Conservation (phyloP, 2,888 invertebrate species). For the Drosophila lacicola region DNA sequence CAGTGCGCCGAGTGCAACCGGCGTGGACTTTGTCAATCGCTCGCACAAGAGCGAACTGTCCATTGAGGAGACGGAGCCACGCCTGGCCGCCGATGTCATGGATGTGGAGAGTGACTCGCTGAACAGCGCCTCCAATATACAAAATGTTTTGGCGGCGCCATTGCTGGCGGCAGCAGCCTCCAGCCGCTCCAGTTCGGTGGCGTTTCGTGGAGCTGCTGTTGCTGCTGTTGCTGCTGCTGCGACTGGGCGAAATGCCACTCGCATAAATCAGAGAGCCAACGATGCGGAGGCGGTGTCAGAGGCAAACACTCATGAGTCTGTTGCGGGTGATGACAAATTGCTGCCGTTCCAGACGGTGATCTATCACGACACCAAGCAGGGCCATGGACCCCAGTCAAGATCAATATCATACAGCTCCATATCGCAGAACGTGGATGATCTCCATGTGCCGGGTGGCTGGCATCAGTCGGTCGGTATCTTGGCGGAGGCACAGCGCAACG, state of each 20-base stretch:
- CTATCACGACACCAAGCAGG: conserved; percentile 85
- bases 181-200: conserved; percentile 58
- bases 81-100: conserved; percentile 83
- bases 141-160: conserved; percentile 84
- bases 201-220: conserved; percentile 82
- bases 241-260: conserved; percentile 42
- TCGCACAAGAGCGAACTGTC: conserved; percentile 87
- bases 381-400: conserved; percentile 84
- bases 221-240: background rate
- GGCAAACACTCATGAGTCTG: conserved; percentile 34
- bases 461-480: conserved; percentile 74
- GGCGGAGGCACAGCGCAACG: conserved; percentile 82
- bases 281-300: conserved; percentile 23
- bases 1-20: conserved; percentile 57
- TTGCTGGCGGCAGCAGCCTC: conserved; percentile 85
- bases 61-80: conserved; percentile 87
- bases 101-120: conserved; percentile 73
- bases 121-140: conserved; percentile 83
- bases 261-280: conserved; percentile 45
- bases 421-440: conserved; percentile 83
- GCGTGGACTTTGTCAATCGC: conserved; percentile 84
- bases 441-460: conserved; percentile 77
- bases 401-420: conserved; percentile 87
- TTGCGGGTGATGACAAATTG: conserved; percentile 68
- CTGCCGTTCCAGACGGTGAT: conserved; percentile 86